These are phyloP conservation scores for Eira barbara DNA, from an alignment of 2,113 vertebrate species.

Conservation along the genomic window DNA sequence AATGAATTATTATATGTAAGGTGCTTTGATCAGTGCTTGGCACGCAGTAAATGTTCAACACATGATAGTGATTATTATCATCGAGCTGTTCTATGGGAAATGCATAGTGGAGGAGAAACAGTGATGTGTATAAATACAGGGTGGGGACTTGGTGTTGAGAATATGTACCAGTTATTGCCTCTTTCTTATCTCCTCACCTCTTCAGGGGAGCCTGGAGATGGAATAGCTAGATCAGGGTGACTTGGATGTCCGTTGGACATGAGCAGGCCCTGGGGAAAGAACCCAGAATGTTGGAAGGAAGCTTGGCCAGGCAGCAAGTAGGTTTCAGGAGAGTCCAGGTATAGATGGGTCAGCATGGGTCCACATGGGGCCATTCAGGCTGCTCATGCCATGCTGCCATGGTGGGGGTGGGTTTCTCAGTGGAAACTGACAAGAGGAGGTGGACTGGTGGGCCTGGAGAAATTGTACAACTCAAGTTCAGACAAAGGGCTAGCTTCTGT, in stretches of 20 bases:
- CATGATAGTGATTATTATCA: not conserved
- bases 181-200: not conserved
- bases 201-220: not conserved
- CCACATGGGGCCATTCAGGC: not conserved
- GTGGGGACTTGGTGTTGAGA: not conserved
- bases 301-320: not conserved
- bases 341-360: not conserved
- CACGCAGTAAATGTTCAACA: not conserved
- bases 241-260: not conserved
- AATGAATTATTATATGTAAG: not conserved
- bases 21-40: not conserved
- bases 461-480: not conserved
- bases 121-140: not conserved
- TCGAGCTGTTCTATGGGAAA: not conserved
- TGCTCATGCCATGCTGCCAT: not conserved
- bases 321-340: not conserved
- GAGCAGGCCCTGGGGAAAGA: not conserved
- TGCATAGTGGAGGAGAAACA: not conserved
- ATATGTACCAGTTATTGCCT: not conserved
- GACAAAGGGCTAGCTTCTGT: not conserved
- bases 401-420: not conserved
- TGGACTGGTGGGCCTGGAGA: not conserved
- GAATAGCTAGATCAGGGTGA: not conserved
- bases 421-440: not conserved
- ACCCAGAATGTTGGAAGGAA: not conserved